phyloP scores from a whole-genome alignment of 2,113 vertebrate species.

The Hippocampus guttulatus region DNA sequence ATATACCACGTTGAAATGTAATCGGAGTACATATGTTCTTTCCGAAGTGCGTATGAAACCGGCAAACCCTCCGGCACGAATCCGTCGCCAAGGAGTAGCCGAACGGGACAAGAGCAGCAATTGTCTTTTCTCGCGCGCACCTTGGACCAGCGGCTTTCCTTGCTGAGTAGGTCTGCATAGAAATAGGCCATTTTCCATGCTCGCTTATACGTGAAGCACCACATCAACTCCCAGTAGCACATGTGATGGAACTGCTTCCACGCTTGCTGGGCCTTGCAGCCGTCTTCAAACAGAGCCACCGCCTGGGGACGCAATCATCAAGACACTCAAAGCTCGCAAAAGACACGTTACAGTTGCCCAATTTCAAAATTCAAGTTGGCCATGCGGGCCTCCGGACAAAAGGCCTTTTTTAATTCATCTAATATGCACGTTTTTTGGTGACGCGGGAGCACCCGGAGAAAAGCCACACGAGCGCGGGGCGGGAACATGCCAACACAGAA shows the following conservation, averaged over 20 bases:
- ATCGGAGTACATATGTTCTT: too few species aligned
- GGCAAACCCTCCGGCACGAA: too few species aligned
- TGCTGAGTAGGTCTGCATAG: constrained; percentile 79
- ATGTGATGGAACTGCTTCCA: constrained; percentile 86
- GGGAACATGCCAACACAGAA: background rate
- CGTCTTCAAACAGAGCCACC: constrained; percentile 75
- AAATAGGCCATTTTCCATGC: constrained; percentile 81
- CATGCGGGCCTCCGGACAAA: background rate
- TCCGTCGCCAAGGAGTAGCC: too few species aligned
- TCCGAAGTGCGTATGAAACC: too few species aligned
- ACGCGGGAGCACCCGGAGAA: too few species aligned
- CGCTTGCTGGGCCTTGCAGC: constrained; percentile 76
- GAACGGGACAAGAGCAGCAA: background rate
- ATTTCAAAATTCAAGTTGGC: background rate
- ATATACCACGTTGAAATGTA: too few species aligned
- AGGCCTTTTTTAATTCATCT: background rate
- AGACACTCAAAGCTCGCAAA: too few species aligned
- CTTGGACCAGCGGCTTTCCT: constrained; percentile 82
- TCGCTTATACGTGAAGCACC: constrained; percentile 79
- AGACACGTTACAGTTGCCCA: background rate
- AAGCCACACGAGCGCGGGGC: too few species aligned
- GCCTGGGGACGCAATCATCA: constrained; percentile 56
- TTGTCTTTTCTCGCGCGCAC: constrained; percentile 28
- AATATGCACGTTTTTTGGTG: too few species aligned
- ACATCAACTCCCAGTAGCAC: constrained; percentile 86